Percentiles rank a stretch among this genome's conserved stretches.
Conservation (phyloP, 2,888 invertebrate species). For the Cordilura impudica region DNA sequence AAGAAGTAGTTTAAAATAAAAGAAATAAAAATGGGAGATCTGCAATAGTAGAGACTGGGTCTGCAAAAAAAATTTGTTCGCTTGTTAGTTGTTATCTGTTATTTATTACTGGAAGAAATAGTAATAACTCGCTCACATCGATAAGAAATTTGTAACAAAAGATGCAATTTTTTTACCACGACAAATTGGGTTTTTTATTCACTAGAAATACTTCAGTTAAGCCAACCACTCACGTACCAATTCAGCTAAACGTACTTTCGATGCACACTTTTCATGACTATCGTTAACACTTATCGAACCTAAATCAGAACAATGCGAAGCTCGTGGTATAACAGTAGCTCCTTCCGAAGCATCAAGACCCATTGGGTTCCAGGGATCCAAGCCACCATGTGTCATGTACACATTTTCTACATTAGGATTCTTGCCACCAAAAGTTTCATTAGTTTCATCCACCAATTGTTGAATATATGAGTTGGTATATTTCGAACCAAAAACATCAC, state of each 20-base stretch:
- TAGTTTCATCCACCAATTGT: slow-evolving; percentile 74
- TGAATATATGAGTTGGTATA: slow-evolving; percentile 67
- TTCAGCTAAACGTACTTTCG: slow-evolving; percentile 70
- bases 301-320: slow-evolving; percentile 74
- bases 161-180: too few species aligned
- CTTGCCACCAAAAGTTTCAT: slow-evolving; percentile 78
- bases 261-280: slow-evolving; percentile 70
- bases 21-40: too few species aligned
- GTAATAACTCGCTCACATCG: neutral
- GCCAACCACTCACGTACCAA: slow-evolving; percentile 73
- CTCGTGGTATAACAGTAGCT: slow-evolving; percentile 71
- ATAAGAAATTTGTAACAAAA: neutral
- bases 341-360: slow-evolving; percentile 75
- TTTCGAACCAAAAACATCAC: slow-evolving; percentile 69
- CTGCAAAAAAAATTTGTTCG: neutral
- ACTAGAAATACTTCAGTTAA: neutral
- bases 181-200: neutral
- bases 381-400: slow-evolving; percentile 79
- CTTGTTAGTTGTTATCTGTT: too few species aligned
- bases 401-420: slow-evolving; percentile 78
- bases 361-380: slow-evolving; percentile 81
- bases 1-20: too few species aligned
- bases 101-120: too few species aligned
- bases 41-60: too few species aligned
- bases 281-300: slow-evolving; percentile 69